Evolutionary conservation across 2,797 vertebrate species (phyloP), one percentile per base, ranked within the genome.

Genomic region (Allobates femoralis): DNA sequence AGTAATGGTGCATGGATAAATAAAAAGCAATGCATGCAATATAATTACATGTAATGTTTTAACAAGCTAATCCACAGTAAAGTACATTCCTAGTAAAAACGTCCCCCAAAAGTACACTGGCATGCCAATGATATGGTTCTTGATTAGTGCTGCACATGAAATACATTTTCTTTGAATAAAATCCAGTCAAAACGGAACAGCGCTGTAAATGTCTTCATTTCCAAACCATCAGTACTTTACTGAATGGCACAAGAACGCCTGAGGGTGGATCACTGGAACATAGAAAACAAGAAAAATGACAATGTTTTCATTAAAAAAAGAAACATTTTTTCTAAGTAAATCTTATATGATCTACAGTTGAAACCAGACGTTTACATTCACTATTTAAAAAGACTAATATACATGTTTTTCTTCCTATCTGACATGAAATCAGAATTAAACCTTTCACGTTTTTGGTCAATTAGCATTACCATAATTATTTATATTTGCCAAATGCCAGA

Each of bases 191-290:
- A 67, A 34, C 1, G 18, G 28, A 8, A 14, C n/a, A 28, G 53
- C 12, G 37, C n/a, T n/a, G 5, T 15, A 60, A 26, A 73, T 60
- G 3, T 73, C 16, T 26, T 83, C 79, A 87, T 79, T 87, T 66
- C 81, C 81, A 87, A 79, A 66, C 81, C 86, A 87, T 73, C 28
- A 87, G 75, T 30, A 87, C 75, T 87, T 87, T 87, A 53, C 86
- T 87, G 75, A 87, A 87, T 34, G 86, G 81, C 10, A 87, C 75
- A 28, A 67, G 16, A 34, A 87, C 64, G 30, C 74, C 75, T 6
- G 53, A 58, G 28, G 55, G 26, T 53, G 32, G 37, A 79, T 87
- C 77, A 51, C 86, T 87, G 85, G 64, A 60, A 62, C 11, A 37
- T 50, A 53, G 32, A 58, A 76, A 66, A 77, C 10, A 7, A 67